Percentiles rank a stretch among this genome's conserved stretches.
phyloP scores from a whole-genome alignment of 2,113 vertebrate genomes.

The Phodopus roborovskii region DNA sequence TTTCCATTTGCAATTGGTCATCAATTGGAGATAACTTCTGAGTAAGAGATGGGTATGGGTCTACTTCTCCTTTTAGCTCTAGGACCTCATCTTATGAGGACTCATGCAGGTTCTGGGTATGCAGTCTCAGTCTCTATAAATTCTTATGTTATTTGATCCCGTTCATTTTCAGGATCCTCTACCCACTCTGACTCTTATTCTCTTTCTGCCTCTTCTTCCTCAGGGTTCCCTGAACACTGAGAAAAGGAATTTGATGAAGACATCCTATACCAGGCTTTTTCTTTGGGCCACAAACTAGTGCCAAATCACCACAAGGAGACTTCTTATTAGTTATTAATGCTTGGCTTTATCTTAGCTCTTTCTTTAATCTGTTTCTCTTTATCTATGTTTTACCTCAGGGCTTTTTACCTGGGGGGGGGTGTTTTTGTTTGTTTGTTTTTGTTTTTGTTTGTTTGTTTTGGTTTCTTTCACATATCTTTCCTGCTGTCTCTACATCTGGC shows the following conservation, averaged over 20 bases:
- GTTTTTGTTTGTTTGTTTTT: no score
- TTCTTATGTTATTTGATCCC: not conserved
- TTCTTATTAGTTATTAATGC: no score
- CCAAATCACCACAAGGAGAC: no score
- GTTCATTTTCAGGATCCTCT: not conserved
- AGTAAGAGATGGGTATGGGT: not conserved
- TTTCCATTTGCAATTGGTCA: not conserved
- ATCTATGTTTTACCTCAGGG: no score
- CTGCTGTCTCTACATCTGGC: no score
- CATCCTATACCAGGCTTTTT: not conserved
- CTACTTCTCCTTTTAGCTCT: not conserved
- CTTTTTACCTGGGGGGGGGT: no score
- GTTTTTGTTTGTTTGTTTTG: no score
- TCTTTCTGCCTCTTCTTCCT: not conserved
- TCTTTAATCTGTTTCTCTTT: no score
- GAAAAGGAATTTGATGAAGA: not conserved
- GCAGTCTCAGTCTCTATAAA: not conserved
- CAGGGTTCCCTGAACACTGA: not conserved
- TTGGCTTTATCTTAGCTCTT: no score
- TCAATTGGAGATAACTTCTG: not conserved
- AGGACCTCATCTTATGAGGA: not conserved
- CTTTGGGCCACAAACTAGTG: no score
- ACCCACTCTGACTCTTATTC: not conserved
- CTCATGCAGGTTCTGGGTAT: not conserved
- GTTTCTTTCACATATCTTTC: no score